Evolutionary conservation across 2,113 vertebrate genomes (phyloP).

Genomic region (Nothobranchius kuhntae): DNA sequence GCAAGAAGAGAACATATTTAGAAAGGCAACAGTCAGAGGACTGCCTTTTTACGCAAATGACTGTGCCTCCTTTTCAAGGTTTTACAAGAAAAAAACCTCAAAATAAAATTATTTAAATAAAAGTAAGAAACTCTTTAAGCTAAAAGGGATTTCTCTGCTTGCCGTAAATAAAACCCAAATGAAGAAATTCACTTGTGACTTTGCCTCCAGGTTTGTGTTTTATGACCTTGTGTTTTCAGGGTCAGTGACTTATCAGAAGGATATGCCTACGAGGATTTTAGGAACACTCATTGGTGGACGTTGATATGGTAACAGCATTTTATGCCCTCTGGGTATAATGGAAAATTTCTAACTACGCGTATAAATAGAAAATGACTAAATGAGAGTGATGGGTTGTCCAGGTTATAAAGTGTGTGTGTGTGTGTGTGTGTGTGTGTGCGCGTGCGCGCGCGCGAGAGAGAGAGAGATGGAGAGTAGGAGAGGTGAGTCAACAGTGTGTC

Average conservation of each 20-base stretch:
- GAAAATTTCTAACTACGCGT: not conserved
- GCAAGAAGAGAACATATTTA: too few species aligned
- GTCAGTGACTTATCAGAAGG: slow-evolving; percentile 5
- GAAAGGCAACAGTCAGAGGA: too few species aligned
- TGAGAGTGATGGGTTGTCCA: not conserved
- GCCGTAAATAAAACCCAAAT: too few species aligned
- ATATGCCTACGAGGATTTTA: not conserved
- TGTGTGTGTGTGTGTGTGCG: too few species aligned
- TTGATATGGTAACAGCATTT: slow-evolving; percentile 16
- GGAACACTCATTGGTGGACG: not conserved
- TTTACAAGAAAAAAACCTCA: too few species aligned
- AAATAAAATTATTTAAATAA: too few species aligned
- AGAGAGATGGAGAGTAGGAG: not conserved
- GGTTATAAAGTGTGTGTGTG: not conserved
- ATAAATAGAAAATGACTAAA: not conserved
- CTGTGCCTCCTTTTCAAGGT: too few species aligned
- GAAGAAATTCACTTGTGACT: not conserved
- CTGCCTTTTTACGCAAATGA: too few species aligned
- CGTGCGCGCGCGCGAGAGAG: too few species aligned
- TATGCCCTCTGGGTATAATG: not conserved
- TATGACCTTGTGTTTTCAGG: not conserved
- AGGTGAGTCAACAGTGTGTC: not conserved
- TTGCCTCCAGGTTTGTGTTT: not conserved
- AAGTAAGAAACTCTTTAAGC: too few species aligned
- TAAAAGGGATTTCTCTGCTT: too few species aligned